Percentiles rank a stretch among this genome's conserved stretches.
phyloP scores from a whole-genome alignment of 2,113 vertebrate species.

The Ranitomeya imitator region DNA sequence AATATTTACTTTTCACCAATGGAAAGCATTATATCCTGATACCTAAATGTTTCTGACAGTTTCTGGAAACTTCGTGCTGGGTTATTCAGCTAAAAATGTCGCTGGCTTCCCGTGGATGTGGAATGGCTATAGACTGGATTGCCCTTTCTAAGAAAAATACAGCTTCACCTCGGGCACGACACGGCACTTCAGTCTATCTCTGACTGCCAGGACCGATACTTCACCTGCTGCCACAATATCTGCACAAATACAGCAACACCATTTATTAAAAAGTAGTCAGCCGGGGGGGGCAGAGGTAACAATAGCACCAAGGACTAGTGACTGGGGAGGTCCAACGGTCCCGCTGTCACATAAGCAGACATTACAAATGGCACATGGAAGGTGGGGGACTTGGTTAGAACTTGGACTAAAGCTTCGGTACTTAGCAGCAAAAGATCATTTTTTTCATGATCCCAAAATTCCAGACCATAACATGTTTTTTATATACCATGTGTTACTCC shows the following conservation, averaged over 20 bases:
- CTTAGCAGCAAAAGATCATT: too few species aligned
- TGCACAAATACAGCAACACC: background rate
- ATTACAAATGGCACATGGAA: too few species aligned
- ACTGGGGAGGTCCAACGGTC: too few species aligned
- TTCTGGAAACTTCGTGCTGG: background rate
- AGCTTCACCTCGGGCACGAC: background rate
- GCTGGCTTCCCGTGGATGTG: background rate
- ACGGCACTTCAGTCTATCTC: background rate
- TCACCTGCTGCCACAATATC: background rate
- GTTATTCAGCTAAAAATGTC: conserved; percentile 15
- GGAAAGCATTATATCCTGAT: background rate
- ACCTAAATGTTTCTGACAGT: background rate
- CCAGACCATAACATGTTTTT: too few species aligned
- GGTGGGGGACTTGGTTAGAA: too few species aligned
- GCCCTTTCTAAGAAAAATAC: background rate
- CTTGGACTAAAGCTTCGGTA: too few species aligned
- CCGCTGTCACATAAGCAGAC: too few species aligned
- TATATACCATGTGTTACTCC: too few species aligned
- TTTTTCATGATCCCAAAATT: too few species aligned
- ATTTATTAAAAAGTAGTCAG: background rate
- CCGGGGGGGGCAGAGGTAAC: too few species aligned
- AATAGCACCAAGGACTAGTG: too few species aligned
- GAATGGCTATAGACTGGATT: background rate
- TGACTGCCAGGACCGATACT: background rate
- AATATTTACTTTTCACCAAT: background rate